Conservation (phyloP, 2,113 vertebrate genomes). For the Myodes glareolus region DNA sequence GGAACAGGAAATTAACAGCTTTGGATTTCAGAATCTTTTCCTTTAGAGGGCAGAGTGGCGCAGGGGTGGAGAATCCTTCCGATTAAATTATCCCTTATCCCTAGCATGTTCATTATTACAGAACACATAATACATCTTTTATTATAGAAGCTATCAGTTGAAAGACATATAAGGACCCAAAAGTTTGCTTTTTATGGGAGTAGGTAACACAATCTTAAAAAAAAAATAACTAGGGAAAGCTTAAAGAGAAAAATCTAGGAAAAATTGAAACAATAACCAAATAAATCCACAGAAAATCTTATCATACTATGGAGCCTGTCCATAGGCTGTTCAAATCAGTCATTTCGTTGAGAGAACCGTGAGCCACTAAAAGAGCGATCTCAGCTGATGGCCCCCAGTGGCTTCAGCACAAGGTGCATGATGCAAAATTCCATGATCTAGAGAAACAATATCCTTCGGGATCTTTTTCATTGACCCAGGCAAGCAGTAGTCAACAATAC, state of each 20-base stretch:
- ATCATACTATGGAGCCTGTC: neutral
- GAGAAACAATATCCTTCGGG: neutral
- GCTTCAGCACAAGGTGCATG: neutral
- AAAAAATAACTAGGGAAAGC: neutral
- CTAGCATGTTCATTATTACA: neutral
- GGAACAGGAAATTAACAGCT: slow-evolving; percentile 33
- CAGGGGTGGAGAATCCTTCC: neutral
- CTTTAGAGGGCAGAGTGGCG: neutral
- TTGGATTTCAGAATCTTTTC: slow-evolving; percentile 40
- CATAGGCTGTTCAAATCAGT: neutral
- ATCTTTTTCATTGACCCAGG: neutral
- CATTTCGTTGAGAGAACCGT: neutral
- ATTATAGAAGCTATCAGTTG: neutral
- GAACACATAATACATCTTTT: slow-evolving; percentile 6
- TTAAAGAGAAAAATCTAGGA: neutral
- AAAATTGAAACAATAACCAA: neutral
- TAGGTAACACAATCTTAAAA: neutral
- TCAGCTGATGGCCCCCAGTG: neutral
- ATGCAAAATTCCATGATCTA: neutral
- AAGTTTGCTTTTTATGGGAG: neutral
- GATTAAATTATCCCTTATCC: slow-evolving; percentile 22
- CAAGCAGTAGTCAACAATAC: neutral
- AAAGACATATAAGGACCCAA: neutral
- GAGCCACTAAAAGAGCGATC: neutral
- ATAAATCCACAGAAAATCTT: neutral